Conservation (phyloP, 2,888 invertebrate species). For the Thera obeliscata region DNA sequence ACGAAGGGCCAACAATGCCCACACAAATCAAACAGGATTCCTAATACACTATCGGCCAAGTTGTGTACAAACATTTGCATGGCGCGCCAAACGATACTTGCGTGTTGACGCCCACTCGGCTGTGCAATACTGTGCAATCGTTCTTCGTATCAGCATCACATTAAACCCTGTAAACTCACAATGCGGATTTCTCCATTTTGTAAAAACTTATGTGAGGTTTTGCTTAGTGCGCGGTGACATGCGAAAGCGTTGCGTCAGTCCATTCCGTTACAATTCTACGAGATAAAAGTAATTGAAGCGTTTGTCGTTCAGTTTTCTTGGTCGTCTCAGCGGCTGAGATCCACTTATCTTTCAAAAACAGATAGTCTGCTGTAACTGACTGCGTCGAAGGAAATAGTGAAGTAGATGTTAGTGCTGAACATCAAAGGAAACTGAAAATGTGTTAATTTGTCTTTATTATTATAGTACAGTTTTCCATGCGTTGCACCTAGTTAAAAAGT, state of each 20-base stretch:
- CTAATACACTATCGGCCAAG: slow-evolving; percentile 70
- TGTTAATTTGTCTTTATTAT: no score
- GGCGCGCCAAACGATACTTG: slow-evolving; percentile 63
- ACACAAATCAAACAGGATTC: slow-evolving; percentile 80
- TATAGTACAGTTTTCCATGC: no score
- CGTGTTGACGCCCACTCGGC: slow-evolving; percentile 77
- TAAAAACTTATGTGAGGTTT: slow-evolving; percentile 62
- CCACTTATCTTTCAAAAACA: background rate
- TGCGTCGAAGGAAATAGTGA: no score
- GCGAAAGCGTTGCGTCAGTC: slow-evolving; percentile 63
- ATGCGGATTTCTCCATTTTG: slow-evolving; percentile 69
- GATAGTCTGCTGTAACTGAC: background rate
- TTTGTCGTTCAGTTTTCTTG: background rate
- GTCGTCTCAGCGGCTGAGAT: background rate
- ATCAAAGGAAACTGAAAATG: no score
- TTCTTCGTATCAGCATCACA: slow-evolving; percentile 76
- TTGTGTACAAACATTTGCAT: slow-evolving; percentile 76
- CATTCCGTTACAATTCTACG: slow-evolving; percentile 47
- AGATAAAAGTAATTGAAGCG: background rate
- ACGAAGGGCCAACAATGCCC: slow-evolving; percentile 67
- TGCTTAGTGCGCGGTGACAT: slow-evolving; percentile 65
- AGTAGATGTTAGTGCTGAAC: no score
- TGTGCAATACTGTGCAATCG: slow-evolving; percentile 76
- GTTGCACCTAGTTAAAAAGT: no score
- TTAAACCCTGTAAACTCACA: slow-evolving; percentile 72